These are phyloP conservation scores for Anthonomus grandis DNA, from an alignment of 1,140 invertebrate genomes.

Conservation along the genomic window DNA sequence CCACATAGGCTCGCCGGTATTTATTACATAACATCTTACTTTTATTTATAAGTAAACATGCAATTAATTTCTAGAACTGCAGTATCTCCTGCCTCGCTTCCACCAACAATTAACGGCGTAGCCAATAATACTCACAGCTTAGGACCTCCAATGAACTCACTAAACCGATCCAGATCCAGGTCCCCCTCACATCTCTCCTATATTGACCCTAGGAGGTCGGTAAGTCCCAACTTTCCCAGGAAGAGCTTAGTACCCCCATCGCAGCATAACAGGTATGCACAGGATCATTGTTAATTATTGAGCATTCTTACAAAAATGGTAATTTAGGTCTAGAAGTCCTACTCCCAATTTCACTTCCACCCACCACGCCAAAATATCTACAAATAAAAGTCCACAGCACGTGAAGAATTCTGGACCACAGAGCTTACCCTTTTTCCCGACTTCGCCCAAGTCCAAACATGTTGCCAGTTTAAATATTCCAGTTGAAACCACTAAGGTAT, in stretches of 20 bases:
- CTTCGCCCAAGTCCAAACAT: conserved; percentile 34
- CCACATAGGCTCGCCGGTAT: too few species aligned
- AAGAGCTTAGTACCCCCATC: conserved; percentile 37
- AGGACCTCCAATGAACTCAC: conserved; percentile 45
- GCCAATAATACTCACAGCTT: conserved; percentile 28
- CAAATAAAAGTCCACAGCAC: conserved; percentile 30
- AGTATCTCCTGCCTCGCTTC: conserved; percentile 19
- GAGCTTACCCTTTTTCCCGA: conserved; percentile 30
- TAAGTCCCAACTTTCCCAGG: conserved; percentile 41
- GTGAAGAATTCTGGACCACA: conserved; percentile 30
- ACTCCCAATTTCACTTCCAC: conserved; percentile 45
- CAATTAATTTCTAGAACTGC: conserved; percentile 12
- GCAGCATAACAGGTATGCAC: conserved; percentile 9
- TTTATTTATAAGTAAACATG: background rate
- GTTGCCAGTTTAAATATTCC: conserved; percentile 43
- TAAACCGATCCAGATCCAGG: conserved; percentile 51
- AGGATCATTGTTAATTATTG: too few species aligned
- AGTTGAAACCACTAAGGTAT: conserved; percentile 30
- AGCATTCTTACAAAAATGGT: background rate
- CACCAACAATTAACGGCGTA: conserved; percentile 22
- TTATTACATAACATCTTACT: too few species aligned
- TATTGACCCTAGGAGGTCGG: conserved; percentile 35
- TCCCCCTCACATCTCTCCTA: conserved; percentile 42
- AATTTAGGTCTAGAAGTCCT: conserved; percentile 40
- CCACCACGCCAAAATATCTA: conserved; percentile 37